Evolutionary conservation across 2,888 invertebrate genomes (phyloP), one percentile per base, ranked within the genome.

Genomic region (Ormyrus pomaceus): DNA sequence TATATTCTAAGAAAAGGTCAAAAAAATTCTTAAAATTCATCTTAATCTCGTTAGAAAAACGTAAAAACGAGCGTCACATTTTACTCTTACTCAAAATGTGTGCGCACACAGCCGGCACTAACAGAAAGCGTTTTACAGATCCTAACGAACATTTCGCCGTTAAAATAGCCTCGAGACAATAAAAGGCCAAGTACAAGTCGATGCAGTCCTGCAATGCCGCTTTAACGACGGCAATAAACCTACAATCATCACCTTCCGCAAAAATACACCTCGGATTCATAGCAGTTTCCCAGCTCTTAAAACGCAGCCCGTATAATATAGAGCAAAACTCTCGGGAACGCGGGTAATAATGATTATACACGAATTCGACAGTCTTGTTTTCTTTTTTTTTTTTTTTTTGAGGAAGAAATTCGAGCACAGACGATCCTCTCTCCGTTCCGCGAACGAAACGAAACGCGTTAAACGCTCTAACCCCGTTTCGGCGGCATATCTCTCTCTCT

Each of bases 391-490:
- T 19, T 19, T 19, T 34, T 34, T 34, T 34, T 3, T 3, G 3
- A 34, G 7, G 11, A 53, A 53, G 46, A 45, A 45, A 51, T 55
- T 19, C 68, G 61, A 46, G 51, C 10, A 7, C 55, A 13, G 68
- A 0, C 7, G 13, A 19, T 66, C 11, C 1, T 9, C 59, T 11
- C 19, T 11, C 34, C 34, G 19, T 19, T 56, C 68, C 64, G 13
- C 56, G 55, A 74, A 64, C 50, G 70, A 50, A 64, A 65, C 19
- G 46, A 65, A 73, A 58, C 56, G 59, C 71, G 50, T 58, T 77
- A 70, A 70, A 59, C 50, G 65, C 19, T 69, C 11, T 68, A 79
- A 70, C 65, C 79, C 59, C 64, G 34, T 79, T 79, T 74, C 34
- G 34, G 58, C n/a, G 3, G 13, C 34, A 2, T 2, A 34, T 34